Conservation (phyloP, 1,140 invertebrate species). For the Drosophila asahinai region DNA sequence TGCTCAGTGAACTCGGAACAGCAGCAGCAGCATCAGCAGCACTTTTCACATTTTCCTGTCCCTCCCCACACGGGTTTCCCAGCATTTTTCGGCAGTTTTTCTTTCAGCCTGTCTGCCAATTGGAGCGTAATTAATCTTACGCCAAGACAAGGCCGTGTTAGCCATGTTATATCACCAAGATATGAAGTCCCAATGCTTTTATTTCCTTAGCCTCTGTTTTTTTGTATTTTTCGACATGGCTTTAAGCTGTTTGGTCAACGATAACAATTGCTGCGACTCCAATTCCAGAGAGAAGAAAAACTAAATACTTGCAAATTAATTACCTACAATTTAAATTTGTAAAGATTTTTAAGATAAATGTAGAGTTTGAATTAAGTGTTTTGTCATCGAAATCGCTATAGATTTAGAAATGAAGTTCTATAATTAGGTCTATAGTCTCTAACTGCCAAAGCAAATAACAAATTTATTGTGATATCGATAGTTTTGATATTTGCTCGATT, state of each 20-base stretch:
- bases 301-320: no score
- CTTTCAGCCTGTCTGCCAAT: constrained; percentile 60
- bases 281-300: background rate
- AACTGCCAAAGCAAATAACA: no score
- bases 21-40: constrained; percentile 19
- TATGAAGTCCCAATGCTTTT: constrained; percentile 37
- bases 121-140: constrained; percentile 79
- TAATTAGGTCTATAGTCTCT: no score
- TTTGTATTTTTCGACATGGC: background rate
- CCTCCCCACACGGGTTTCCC: background rate
- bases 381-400: no score
- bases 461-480: no score
- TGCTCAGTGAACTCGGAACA: constrained; percentile 52
- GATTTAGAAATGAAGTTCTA: no score
- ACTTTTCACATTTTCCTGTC: constrained; percentile 41
- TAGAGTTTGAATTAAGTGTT: no score
- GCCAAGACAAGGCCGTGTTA: constrained; percentile 57
- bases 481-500: no score
- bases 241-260: constrained; percentile 33
- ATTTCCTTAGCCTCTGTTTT: background rate
- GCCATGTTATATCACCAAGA: constrained; percentile 63
- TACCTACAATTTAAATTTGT: no score
- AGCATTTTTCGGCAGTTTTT: constrained; percentile 43
- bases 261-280: constrained; percentile 35
- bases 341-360: no score